Conservation (phyloP, 1,140 invertebrate genomes). For the Drosophila arawakana region DNA sequence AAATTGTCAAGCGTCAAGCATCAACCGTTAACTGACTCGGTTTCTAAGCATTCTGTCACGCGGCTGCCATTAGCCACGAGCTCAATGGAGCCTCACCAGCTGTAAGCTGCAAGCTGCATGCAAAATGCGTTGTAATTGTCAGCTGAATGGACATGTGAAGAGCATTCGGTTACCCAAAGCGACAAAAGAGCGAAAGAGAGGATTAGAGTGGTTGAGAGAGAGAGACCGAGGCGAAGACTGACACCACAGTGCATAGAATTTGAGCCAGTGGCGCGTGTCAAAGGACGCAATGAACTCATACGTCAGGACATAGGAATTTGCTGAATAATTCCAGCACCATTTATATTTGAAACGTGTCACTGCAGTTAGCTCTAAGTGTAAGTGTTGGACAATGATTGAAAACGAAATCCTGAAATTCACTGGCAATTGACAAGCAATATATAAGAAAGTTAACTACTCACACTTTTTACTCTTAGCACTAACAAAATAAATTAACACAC, state of each 20-base stretch:
- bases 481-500: too few species aligned
- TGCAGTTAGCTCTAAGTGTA: slow-evolving; percentile 8
- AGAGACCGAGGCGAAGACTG: slow-evolving; percentile 4
- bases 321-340: slow-evolving; percentile 22
- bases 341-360: slow-evolving; percentile 34
- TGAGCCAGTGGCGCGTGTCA: slow-evolving; percentile 69
- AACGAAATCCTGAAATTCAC: not conserved
- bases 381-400: slow-evolving; percentile 13
- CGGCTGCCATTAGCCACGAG: slow-evolving; percentile 55
- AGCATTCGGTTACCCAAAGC: slow-evolving; percentile 15
- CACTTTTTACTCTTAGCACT: too few species aligned
- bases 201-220: not conserved
- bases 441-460: too few species aligned
- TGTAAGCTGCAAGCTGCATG: slow-evolving; percentile 63
- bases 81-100: slow-evolving; percentile 64
- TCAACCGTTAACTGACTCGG: slow-evolving; percentile 8
- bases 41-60: slow-evolving; percentile 59
- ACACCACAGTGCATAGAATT: slow-evolving; percentile 38
- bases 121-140: slow-evolving; percentile 70
- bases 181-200: not conserved
- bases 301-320: slow-evolving; percentile 33
- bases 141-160: slow-evolving; percentile 63
- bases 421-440: too few species aligned
- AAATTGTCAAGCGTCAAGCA: not conserved
- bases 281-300: slow-evolving; percentile 65